A percentile compares a stretch with the other conserved stretches of the same genome.
Evolutionary conservation across 2,113 vertebrate species (phyloP).

Genomic region (Emydura subglobosa): DNA sequence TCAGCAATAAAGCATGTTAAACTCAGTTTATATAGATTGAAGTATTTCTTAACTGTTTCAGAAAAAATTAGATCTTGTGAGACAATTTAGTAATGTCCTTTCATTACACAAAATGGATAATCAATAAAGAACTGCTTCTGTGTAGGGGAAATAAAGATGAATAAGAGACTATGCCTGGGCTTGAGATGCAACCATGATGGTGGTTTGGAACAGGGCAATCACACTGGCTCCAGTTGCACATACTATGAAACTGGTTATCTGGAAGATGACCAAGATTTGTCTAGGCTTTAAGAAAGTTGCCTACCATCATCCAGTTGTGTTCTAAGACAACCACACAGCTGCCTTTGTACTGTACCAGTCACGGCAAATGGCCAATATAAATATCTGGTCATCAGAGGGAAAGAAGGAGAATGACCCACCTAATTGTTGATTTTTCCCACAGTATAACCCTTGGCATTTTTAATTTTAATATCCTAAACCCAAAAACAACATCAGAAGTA

Average conservation of each 20-base stretch:
- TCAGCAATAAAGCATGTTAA: not conserved
- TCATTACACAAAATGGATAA: not conserved
- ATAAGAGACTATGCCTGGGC: not conserved
- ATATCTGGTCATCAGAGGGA: not conserved
- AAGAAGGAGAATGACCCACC: not conserved
- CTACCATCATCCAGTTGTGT: not conserved
- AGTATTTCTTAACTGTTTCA: slow-evolving; percentile 3
- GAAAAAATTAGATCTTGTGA: slow-evolving; percentile 4
- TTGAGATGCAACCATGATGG: not conserved
- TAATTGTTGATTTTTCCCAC: not conserved
- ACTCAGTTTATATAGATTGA: not conserved
- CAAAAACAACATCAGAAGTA: not conserved
- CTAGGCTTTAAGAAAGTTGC: not conserved
- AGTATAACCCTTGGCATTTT: not conserved
- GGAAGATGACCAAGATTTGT: slow-evolving; percentile 9
- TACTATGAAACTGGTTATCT: slow-evolving; percentile 38
- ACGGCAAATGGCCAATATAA: not conserved
- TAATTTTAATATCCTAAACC: not conserved
- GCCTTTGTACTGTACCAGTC: not conserved
- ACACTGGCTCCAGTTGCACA: not conserved
- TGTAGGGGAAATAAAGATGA: not conserved
- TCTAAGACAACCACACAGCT: not conserved
- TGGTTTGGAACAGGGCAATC: not conserved
- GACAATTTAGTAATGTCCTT: not conserved
- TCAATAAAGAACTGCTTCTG: slow-evolving; percentile 11